A percentile compares a stretch with the other conserved stretches of the same genome.
These are phyloP conservation scores for Patiria pectinifera DNA, from an alignment of 53 echinoderm and acorn worm species.

Conservation along the genomic window DNA sequence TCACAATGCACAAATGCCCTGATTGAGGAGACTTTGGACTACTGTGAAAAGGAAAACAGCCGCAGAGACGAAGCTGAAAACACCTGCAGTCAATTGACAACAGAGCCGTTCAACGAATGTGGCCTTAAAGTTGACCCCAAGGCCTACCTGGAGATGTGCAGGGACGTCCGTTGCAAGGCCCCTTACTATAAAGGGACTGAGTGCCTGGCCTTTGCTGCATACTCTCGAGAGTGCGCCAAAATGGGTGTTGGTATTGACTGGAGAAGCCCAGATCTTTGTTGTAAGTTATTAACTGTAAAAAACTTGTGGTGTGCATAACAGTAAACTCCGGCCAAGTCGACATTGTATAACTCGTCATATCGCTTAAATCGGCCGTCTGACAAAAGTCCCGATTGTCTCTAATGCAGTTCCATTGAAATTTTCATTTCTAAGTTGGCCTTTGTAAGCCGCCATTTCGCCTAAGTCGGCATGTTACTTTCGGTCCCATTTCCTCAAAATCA, in stretches of 20 bases:
- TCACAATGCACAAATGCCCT: background rate
- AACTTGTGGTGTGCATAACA: background rate
- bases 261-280: slow-evolving; percentile 51
- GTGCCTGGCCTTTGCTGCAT: slow-evolving; percentile 59
- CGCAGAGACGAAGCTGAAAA: background rate
- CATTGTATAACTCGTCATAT: too few species aligned
- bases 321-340: too few species aligned
- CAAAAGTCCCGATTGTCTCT: too few species aligned
- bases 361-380: too few species aligned
- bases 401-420: too few species aligned
- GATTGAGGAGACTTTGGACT: background rate
- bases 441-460: too few species aligned
- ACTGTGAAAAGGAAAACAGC: background rate
- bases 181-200: background rate
- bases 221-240: slow-evolving; percentile 59
- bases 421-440: too few species aligned
- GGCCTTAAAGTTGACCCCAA: slow-evolving; percentile 46
- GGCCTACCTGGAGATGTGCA: slow-evolving; percentile 50
- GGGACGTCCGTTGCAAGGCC: slow-evolving; percentile 4
- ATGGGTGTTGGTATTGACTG: slow-evolving; percentile 28
- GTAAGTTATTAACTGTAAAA: slow-evolving; percentile 50
- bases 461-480: too few species aligned
- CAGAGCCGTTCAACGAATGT: slow-evolving; percentile 55
- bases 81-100: slow-evolving; percentile 58
- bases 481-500: too few species aligned